Evolutionary conservation across 1,140 invertebrate genomes (phyloP).

Genomic region (Trichoplusia ni): DNA sequence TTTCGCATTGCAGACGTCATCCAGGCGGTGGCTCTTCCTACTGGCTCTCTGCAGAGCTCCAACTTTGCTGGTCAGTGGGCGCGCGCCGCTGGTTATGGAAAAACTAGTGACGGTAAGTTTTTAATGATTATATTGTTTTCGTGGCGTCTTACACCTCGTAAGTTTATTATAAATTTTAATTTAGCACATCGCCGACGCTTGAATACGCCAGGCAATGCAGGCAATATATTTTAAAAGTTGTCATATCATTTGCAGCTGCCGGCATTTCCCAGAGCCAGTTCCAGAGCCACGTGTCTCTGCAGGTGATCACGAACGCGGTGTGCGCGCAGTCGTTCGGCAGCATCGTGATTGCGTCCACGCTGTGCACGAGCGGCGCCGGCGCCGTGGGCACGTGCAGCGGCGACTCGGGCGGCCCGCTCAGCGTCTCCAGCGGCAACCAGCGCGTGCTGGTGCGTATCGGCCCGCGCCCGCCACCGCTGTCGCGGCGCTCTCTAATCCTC

Average conservation of each 20-base stretch:
- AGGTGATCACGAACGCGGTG: slow-evolving; percentile 45
- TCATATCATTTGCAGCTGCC: too few relatives aligned
- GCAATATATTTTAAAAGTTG: too few relatives aligned
- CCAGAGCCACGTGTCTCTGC: slow-evolving; percentile 41
- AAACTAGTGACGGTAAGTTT: slow-evolving; percentile 39
- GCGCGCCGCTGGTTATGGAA: slow-evolving; percentile 41
- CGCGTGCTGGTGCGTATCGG: slow-evolving; percentile 30
- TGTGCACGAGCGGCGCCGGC: slow-evolving; percentile 40
- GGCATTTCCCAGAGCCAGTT: slow-evolving; percentile 40
- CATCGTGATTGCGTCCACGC: slow-evolving; percentile 34
- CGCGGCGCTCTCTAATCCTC: too few relatives aligned
- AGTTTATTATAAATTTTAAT: too few relatives aligned
- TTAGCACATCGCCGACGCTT: too few relatives aligned
- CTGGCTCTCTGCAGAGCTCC: slow-evolving; percentile 18
- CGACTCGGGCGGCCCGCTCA: slow-evolving; percentile 79
- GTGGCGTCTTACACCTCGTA: too few relatives aligned
- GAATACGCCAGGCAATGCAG: too few relatives aligned
- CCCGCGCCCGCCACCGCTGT: too few relatives aligned
- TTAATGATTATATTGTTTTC: too few relatives aligned
- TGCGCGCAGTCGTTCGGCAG: slow-evolving; percentile 41
- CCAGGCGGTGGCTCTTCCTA: slow-evolving; percentile 28
- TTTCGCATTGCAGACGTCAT: slow-evolving; percentile 35
- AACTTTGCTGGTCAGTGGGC: slow-evolving; percentile 35
- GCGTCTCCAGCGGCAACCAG: slow-evolving; percentile 32
- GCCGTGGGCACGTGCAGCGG: slow-evolving; percentile 51